Conservation (phyloP, 2,797 vertebrate species). For the Bradypodion ventrale region DNA sequence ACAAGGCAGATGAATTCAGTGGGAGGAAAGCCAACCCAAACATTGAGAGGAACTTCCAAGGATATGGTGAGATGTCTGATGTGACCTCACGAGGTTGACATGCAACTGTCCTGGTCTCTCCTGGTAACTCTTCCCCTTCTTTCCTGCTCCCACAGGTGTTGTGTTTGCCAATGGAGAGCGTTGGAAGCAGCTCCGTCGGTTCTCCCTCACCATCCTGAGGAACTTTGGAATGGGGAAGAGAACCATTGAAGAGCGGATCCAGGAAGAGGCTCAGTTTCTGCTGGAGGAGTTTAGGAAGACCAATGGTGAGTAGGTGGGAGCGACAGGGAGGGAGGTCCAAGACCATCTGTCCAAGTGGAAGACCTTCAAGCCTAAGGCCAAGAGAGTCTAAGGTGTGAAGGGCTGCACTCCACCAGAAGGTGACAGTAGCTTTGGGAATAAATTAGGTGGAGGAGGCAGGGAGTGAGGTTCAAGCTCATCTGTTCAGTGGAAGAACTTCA, state of each 20-base stretch:
- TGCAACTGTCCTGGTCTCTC: too few relatives aligned
- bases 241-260: conserved; percentile 48
- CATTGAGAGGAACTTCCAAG: conserved; percentile 50
- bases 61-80: conserved; percentile 50
- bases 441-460: too few relatives aligned
- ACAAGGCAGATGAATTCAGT: conserved; percentile 74
- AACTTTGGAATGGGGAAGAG: conserved; percentile 65
- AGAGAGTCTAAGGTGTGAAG: too few relatives aligned
- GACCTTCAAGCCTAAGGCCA: too few relatives aligned
- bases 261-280: conserved; percentile 41
- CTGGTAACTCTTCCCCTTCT: rapidly evolving
- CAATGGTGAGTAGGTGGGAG: conserved; percentile 34
- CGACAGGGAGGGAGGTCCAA: neutral
- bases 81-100: neutral
- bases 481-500: too few relatives aligned
- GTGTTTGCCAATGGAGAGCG: conserved; percentile 42
- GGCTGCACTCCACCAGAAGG: too few relatives aligned
- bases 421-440: too few relatives aligned
- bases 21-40: neutral
- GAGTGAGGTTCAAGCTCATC: too few relatives aligned
- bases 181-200: conserved; percentile 50
- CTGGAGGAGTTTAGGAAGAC: conserved; percentile 54
- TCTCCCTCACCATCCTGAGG: conserved; percentile 52
- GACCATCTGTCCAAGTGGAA: rapidly evolving
- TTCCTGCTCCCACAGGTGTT: neutral